A percentile compares a stretch with the other conserved stretches of the same genome.
Evolutionary conservation across 2,888 invertebrate genomes (phyloP).

Genomic region (Augiades crinisus): DNA sequence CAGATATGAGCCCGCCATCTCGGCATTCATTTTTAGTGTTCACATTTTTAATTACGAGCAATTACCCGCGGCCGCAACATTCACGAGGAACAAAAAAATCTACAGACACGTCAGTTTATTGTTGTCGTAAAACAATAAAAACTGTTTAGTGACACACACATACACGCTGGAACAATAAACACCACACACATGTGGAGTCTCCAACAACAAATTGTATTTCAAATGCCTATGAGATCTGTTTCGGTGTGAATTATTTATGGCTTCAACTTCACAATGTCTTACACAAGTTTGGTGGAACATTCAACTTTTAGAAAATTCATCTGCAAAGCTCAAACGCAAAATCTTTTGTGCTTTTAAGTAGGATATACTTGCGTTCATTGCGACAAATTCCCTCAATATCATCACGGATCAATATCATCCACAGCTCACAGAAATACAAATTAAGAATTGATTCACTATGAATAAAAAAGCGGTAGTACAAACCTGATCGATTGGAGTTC

Average conservation of each 20-base stretch:
- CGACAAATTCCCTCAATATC: no score
- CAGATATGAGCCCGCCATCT: conserved; percentile 2
- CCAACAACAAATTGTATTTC: conserved; percentile 35
- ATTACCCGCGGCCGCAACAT: conserved; percentile 46
- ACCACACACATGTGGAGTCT: conserved; percentile 50
- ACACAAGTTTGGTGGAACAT: no score
- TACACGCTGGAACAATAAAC: conserved; percentile 66
- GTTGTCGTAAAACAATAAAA: conserved; percentile 68
- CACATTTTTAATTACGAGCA: conserved; percentile 48
- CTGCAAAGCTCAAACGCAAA: no score
- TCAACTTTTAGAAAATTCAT: no score
- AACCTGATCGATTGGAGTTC: no score
- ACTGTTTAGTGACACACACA: conserved; percentile 63
- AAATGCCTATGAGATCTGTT: conserved; percentile 26
- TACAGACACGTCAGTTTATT: conserved; percentile 42
- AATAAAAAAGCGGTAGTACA: no score
- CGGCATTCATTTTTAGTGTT: conserved; percentile 33
- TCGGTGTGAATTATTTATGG: conserved; percentile 20
- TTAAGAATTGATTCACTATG: no score
- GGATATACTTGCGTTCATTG: no score
- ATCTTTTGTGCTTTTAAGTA: no score
- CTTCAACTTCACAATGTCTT: background rate
- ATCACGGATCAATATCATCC: no score
- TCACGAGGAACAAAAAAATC: conserved; percentile 30
- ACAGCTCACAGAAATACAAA: no score